Base-by-base conservation (phyloP, 2,797 vertebrate genomes). In the Schizopygopsis malacanthus region DNA sequence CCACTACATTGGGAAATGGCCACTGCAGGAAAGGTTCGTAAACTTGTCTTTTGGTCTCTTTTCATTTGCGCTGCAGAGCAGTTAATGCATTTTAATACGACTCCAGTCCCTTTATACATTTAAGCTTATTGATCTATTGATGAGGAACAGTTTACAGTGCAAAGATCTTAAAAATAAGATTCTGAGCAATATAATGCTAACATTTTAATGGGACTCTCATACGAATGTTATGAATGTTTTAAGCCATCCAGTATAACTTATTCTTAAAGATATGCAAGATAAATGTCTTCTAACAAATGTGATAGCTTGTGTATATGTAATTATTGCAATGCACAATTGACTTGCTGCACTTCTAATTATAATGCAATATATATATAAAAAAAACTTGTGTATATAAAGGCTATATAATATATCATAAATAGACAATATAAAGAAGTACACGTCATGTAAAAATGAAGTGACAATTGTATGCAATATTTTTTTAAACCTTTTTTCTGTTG, bases 11-110 rank as follows among this genome's bases (percentile, higher is more conserved):
- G 81, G 70, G 71, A 79, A 69, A 95, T 95, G 93, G 75, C 92
- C 70, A 94, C 92, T 89, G 90, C 89, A 88, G 93, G 93, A 12
- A 93, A 94, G 91, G 94, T 95, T 92, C 6, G 93, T 92, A 81
- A 65, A 75, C 13, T 15, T 37, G 18, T 84, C 47, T 59, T 88
- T 71, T n/a, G 43, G 6, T 13, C 28, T 86, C 37, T 61, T 47
- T 50, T 71, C 10, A 67, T 85, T 22, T 72, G 16, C 56, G n/a
- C 81, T 67, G n/a, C n/a, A 84, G 33, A 63, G 41, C 47, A 45
- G 11, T 69, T 54, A 15, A 77, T 85, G n/a, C 28, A 79, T 78
- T 59, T 73, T 65, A 50, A 85, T 71, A 45, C 16, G 41, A 79
- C 20, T 43, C 70, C 4, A 16, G 37, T 79, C 7, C 20, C 50